phyloP scores from a whole-genome alignment of 2,888 invertebrate species.

The Phytoseiulus persimilis region DNA sequence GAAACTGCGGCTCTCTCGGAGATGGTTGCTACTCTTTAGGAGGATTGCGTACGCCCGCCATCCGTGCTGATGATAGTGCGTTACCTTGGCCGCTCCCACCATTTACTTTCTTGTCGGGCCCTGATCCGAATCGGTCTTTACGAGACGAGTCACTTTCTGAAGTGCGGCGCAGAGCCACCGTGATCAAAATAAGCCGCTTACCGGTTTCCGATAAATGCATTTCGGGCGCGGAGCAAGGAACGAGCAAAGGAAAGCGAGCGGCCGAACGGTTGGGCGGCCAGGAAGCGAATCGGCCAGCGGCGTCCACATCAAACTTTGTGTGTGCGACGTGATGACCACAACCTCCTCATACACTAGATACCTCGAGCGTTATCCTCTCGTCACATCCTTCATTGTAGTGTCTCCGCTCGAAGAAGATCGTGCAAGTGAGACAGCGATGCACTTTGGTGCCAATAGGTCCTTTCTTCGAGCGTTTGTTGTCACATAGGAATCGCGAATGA shows the following conservation, averaged over 20 bases:
- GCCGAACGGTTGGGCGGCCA: not conserved
- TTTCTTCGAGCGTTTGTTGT: too few species aligned
- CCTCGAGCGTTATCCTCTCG: not conserved
- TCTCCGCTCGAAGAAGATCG: too few species aligned
- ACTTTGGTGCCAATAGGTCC: too few species aligned
- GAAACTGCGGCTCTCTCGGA: not conserved
- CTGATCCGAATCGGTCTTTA: not conserved
- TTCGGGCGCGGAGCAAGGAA: not conserved
- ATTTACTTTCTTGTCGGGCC: not conserved
- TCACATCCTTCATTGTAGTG: not conserved
- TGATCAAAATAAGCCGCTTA: not conserved
- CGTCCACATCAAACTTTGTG: not conserved
- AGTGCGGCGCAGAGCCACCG: not conserved
- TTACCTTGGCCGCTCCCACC: not conserved
- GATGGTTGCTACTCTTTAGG: not conserved
- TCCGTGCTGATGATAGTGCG: not conserved
- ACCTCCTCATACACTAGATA: not conserved
- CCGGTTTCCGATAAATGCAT: not conserved
- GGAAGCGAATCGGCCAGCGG: not conserved
- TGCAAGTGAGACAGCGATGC: too few species aligned
- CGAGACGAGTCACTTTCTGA: not conserved
- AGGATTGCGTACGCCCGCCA: too few species aligned
- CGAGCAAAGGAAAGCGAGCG: not conserved
- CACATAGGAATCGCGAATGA: too few species aligned
- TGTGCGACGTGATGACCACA: not conserved